phyloP scores from a whole-genome alignment of 2,888 invertebrate genomes.

The Tenthredo distinguenda region DNA sequence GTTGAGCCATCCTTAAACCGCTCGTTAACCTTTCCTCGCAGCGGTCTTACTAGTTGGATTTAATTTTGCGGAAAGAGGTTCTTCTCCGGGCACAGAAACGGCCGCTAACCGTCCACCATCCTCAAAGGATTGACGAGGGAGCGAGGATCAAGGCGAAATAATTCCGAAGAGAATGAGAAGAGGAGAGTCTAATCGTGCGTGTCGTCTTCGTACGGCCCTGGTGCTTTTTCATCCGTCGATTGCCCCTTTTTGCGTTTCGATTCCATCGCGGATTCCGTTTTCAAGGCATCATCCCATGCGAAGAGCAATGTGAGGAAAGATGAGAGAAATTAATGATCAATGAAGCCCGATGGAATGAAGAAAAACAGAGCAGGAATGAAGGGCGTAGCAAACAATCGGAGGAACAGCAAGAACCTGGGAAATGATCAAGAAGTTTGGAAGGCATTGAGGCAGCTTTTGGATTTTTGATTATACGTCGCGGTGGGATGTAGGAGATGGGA shows the following conservation, averaged over 20 bases:
- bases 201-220: background rate
- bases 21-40: background rate
- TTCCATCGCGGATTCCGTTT: background rate
- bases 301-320: too few species aligned
- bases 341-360: background rate
- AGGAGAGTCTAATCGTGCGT: background rate
- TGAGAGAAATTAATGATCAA: background rate
- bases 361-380: background rate
- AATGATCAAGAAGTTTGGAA: background rate
- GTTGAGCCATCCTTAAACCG: conserved; percentile 33
- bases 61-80: conserved; percentile 24
- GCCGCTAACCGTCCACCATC: background rate
- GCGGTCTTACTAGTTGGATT: conserved; percentile 49
- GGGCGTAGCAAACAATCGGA: background rate
- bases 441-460: background rate
- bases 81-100: background rate
- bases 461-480: background rate
- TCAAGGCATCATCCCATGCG: too few species aligned
- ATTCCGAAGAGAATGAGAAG: background rate
- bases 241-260: background rate
- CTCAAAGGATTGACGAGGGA: background rate
- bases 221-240: background rate
- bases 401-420: background rate
- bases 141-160: background rate
- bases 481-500: background rate